A percentile compares a stretch with the other conserved stretches of the same genome.
Evolutionary conservation across 2,113 vertebrate species (phyloP).

Genomic region (Microtus ochrogaster): DNA sequence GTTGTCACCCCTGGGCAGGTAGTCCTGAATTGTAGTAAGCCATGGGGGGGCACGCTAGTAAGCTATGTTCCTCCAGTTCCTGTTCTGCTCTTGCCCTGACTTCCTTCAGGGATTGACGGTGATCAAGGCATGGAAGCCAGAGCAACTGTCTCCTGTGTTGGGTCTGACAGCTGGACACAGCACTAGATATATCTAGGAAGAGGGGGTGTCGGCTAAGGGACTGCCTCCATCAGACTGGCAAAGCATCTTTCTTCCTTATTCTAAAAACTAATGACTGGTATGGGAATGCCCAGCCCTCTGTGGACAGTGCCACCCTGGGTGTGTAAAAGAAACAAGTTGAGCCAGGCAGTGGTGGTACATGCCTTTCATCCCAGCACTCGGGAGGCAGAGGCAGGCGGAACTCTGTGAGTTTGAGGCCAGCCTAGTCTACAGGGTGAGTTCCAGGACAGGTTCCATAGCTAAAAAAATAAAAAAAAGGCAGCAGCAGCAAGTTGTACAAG

Average conservation of each 20-base stretch:
- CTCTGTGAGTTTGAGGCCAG: no score
- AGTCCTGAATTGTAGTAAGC: background rate
- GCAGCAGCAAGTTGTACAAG: background rate
- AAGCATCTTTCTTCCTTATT: background rate
- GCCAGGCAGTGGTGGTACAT: accelerated
- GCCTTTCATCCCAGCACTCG: no score
- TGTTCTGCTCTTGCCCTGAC: no score
- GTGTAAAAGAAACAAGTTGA: background rate
- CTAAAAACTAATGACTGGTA: background rate
- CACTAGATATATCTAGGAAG: background rate
- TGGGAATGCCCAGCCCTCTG: background rate
- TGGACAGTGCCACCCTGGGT: background rate
- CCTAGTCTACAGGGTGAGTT: no score
- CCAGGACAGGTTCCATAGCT: no score
- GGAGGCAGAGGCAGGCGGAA: no score
- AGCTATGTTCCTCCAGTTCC: background rate
- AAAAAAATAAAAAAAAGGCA: no score
- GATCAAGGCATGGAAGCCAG: no score
- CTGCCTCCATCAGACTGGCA: background rate
- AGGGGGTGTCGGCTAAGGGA: no score
- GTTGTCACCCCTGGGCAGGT: no score
- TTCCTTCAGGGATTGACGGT: background rate
- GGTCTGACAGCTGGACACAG: background rate
- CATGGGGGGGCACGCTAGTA: background rate
- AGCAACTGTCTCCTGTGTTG: background rate